Percentiles rank a stretch among this genome's conserved stretches.
These are phyloP conservation scores for Frankliniella fusca DNA, from an alignment of 2,888 invertebrate genomes.

Conservation along the genomic window DNA sequence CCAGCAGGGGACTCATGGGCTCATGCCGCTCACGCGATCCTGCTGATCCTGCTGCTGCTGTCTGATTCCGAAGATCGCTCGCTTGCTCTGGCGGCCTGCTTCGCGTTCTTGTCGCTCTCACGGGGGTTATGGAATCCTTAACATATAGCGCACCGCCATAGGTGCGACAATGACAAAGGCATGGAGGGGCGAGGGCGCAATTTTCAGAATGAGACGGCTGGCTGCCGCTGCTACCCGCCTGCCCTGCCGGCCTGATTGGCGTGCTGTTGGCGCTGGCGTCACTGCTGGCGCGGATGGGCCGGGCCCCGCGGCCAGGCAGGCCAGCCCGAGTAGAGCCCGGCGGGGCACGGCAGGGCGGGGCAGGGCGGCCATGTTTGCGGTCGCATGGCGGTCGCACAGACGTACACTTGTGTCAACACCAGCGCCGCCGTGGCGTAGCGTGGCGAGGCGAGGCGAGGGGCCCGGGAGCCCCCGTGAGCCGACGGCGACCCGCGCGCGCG, in stretches of 20 bases:
- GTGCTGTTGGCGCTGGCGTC: background rate
- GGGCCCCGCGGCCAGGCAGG: background rate
- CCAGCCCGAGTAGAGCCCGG: background rate
- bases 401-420: constrained; percentile 25
- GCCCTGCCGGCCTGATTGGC: background rate
- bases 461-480: background rate
- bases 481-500: too few species aligned
- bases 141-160: too few species aligned
- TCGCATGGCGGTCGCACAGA: background rate
- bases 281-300: background rate
- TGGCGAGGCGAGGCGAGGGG: background rate
- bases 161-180: too few species aligned
- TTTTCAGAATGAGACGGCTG: too few species aligned
- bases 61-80: background rate
- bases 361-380: constrained; percentile 9
- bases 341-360: background rate
- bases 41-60: background rate
- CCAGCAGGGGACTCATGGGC: background rate
- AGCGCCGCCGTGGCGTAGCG: background rate
- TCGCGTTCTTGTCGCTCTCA: too few species aligned
- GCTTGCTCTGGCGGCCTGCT: background rate
- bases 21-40: background rate
- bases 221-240: background rate
- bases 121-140: too few species aligned
- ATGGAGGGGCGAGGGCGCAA: too few species aligned